Base-by-base conservation (phyloP, 2,797 vertebrate species). In the Xiphophorus birchmanni region DNA sequence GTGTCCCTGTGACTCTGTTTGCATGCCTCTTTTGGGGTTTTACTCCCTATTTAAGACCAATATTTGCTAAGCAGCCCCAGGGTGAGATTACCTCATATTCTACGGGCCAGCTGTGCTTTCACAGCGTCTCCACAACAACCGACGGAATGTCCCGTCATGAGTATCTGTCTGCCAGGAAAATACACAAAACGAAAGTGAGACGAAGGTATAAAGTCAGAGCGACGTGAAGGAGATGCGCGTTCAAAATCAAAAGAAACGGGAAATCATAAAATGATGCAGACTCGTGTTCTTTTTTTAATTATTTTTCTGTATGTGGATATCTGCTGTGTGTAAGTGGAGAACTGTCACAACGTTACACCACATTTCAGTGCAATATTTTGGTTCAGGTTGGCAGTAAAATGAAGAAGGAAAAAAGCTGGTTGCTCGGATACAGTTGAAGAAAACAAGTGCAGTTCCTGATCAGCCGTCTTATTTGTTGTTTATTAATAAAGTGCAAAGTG, bases 81-180 rank as follows among this genome's bases (percentile, higher is more conserved):
- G 96, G 95, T 96, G 94, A 96, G 97, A 97, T 98, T 98, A 98
- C 97, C 97, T 99, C 97, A 98, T 97, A 93, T 97, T 96, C 95
- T 95, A 94, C 94, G 85, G 91, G 97, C 96, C 97, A 98, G 97
- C 97, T 98, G 97, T 97, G 97, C 95, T 97, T 97, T 97, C 96
- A 97, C 96, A 96, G 93, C 82, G 91, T 98, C 95, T 95, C 97
- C 96, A 97, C 94, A 96, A 95, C 96, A 96, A 98, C 96, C 86
- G 69, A 87, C 95, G 96, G 97, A 98, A 99, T 97, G 97, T 95
- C 96, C 95, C 82, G 84, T 96, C 96, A 95, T 97, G 96, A 97
- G 98, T 97, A 96, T 94, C 96, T 95, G 96, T 94, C 95, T 95
- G 94, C 93, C 96, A 95, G 95, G 95, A 97, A 97, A 97, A 97